Base-by-base conservation (phyloP, 2,888 invertebrate genomes). In the Metopia argyrocephala region DNA sequence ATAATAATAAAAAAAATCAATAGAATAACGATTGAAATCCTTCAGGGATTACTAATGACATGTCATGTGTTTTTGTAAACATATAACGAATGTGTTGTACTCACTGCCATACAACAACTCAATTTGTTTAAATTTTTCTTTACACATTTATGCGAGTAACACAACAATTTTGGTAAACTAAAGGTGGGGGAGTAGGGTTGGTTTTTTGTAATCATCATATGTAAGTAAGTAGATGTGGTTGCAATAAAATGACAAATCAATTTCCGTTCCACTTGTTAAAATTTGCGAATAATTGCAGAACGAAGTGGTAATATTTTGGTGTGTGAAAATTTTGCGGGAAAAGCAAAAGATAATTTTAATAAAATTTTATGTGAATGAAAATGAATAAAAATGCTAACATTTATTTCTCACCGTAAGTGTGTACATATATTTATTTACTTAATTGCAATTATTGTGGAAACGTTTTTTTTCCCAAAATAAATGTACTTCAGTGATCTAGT, bases 41-140 rank as follows among this genome's bases (percentile, higher is more conserved):
- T 80, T 65, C 61, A 59, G 82, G 80, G 80, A 80, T 75, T 56
- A 64, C 46, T 70, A 74, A 76, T 50, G 57, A 64, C 45, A 70
- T 73, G 64, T 74, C 62, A 69, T 62, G 38, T 38, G 15, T 38
- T 38, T n/a, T n/a, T 56, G 25, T 27, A 56, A n/a, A 46, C 27
- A 27, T 27, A 25, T 48, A 3, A 64, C 48, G 20, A 27, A 31
- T 69, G 52, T 31, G 15, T 15, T 38, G 2, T 38, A 38, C 15
- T 9, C 4, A 38, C 38, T 38, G 4, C 12, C n/a, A n/a, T n/a
- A n/a, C n/a, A n/a, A 38, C 38, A 38, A 38, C 38, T 38, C 38
- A 38, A 38, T 38, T 38, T 15, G 38, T 38, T 38, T 38, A 3
- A 38, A 38, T 31, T 31, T 31, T 9, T 12, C 7, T 27, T 27